phyloP scores from a whole-genome alignment of 2,113 vertebrate species.

The Anoplopoma fimbria region DNA sequence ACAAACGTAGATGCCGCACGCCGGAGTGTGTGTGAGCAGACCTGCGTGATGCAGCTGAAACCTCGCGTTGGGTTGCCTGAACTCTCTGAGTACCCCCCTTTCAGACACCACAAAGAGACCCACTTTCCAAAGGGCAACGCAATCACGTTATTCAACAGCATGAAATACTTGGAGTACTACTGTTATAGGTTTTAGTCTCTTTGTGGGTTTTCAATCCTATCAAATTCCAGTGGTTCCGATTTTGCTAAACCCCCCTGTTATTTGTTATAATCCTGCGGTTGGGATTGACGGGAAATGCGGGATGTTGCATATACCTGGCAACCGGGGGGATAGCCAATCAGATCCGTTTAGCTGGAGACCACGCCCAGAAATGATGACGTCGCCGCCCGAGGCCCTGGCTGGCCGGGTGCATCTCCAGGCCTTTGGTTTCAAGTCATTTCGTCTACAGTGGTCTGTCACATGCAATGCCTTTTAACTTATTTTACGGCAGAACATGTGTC shows the following conservation, averaged over 20 bases:
- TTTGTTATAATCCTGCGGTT: not conserved
- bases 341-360: slow-evolving; percentile 31
- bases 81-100: slow-evolving; percentile 9
- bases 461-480: not conserved
- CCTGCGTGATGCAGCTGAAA: slow-evolving; percentile 59
- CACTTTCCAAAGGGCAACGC: not conserved
- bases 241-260: not conserved
- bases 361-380: slow-evolving; percentile 74
- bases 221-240: rapidly evolving
- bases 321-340: slow-evolving; percentile 39
- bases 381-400: slow-evolving; percentile 9
- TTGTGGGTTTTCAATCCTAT: not conserved
- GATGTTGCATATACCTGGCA: slow-evolving; percentile 64
- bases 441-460: not conserved
- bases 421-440: slow-evolving; percentile 16
- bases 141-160: not conserved
- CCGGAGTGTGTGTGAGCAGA: slow-evolving; percentile 50
- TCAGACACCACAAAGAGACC: not conserved
- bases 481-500: not conserved
- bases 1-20: slow-evolving; percentile 54
- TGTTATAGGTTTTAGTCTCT: not conserved
- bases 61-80: slow-evolving; percentile 67
- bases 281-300: slow-evolving; percentile 1
- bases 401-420: slow-evolving; percentile 28
- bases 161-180: not conserved